A percentile compares a stretch with the other conserved stretches of the same genome.
These are phyloP conservation scores for Siniperca chuatsi DNA, from an alignment of 2,113 vertebrate species.

Conservation along the genomic window DNA sequence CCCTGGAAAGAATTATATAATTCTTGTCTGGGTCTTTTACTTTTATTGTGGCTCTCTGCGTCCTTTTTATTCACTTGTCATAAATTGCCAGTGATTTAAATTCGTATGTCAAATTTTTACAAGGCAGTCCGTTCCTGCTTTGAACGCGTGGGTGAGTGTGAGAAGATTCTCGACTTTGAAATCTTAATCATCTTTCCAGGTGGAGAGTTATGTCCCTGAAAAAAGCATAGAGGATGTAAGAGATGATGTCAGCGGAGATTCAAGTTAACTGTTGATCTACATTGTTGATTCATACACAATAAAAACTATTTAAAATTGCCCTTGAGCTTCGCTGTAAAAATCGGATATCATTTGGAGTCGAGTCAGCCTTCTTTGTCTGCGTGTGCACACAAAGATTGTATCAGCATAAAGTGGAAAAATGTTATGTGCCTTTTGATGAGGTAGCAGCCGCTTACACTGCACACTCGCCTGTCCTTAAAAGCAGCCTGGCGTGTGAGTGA, in stretches of 20 bases:
- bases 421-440: slow-evolving; percentile 73
- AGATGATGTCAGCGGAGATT: slow-evolving; percentile 55
- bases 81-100: slow-evolving; percentile 63
- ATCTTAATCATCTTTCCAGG: slow-evolving; percentile 62
- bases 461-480: slow-evolving; percentile 72
- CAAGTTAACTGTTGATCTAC: slow-evolving; percentile 37
- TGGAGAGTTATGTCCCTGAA: slow-evolving; percentile 28
- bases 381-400: slow-evolving; percentile 56
- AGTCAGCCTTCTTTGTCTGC: slow-evolving; percentile 34
- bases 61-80: slow-evolving; percentile 57
- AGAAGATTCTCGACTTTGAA: slow-evolving; percentile 47
- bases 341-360: slow-evolving; percentile 9
- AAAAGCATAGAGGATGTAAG: slow-evolving; percentile 13
- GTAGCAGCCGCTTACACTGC: slow-evolving; percentile 56
- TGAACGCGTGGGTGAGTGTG: slow-evolving; percentile 24
- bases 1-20: slow-evolving; percentile 64
- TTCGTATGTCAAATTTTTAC: slow-evolving; percentile 53
- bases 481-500: slow-evolving; percentile 78
- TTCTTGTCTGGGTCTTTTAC: slow-evolving; percentile 45
- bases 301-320: slow-evolving; percentile 44
- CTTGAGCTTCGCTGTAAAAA: slow-evolving; percentile 30
- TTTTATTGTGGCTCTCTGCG: slow-evolving; percentile 51
- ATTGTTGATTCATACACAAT: slow-evolving; percentile 52
- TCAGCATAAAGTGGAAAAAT: slow-evolving; percentile 62
- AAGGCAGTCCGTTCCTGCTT: slow-evolving; percentile 34